A percentile compares a stretch with the other conserved stretches of the same genome.
phyloP scores from a whole-genome alignment of 2,797 vertebrate genomes.

The Cyclura pinguis region DNA sequence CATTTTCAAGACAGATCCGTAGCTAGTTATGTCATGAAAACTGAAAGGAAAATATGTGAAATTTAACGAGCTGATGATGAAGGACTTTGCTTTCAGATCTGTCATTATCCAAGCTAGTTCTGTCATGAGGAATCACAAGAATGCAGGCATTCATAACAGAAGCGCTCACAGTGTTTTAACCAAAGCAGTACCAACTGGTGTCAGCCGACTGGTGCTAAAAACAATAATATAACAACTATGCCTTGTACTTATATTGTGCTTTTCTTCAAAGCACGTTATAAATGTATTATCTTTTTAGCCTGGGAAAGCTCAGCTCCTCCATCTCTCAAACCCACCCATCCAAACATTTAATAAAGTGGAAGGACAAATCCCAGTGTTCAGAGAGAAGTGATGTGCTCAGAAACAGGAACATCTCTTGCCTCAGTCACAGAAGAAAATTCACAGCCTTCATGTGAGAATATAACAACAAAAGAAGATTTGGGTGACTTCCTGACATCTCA shows the following conservation, averaged over 20 bases:
- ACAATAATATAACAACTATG: not conserved
- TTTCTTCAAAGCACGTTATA: conserved; percentile 28
- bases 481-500: not conserved
- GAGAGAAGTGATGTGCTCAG: not conserved
- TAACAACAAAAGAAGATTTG: not conserved
- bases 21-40: not conserved
- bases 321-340: conserved; percentile 8
- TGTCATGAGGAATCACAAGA: not conserved
- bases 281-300: conserved; percentile 18
- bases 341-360: conserved; percentile 1
- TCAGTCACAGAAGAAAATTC: conserved; percentile 4
- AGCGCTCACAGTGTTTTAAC: conserved; percentile 10
- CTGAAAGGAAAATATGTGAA: not conserved
- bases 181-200: not conserved
- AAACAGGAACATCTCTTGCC: not conserved
- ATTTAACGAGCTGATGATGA: not conserved
- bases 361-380: not conserved
- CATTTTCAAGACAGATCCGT: not conserved
- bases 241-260: conserved; percentile 17
- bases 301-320: not conserved
- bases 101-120: conserved; percentile 17
- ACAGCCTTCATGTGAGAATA: not conserved
- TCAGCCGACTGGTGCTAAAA: conserved; percentile 1
- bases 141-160: not conserved
- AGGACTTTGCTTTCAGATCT: conserved; percentile 26